A percentile compares a stretch with the other conserved stretches of the same genome.
These are phyloP conservation scores for Aspidapion aeneum DNA, from an alignment of 2,888 invertebrate species.

Conservation along the genomic window DNA sequence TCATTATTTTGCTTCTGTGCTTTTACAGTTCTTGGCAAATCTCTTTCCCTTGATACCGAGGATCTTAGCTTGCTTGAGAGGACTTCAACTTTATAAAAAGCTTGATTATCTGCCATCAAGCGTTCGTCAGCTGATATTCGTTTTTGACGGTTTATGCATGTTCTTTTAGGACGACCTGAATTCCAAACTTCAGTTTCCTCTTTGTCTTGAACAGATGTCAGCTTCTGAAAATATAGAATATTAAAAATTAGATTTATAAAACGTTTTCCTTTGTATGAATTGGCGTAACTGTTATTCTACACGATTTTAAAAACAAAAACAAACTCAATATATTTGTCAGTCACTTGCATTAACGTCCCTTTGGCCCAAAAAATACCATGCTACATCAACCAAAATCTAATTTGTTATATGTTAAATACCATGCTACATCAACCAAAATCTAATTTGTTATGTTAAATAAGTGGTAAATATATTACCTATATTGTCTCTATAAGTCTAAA, in stretches of 20 bases:
- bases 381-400: too few relatives aligned
- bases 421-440: too few relatives aligned
- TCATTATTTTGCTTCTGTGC: slow-evolving; percentile 29
- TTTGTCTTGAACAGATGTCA: slow-evolving; percentile 26
- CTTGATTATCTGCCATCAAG: slow-evolving; percentile 50
- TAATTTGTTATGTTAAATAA: too few relatives aligned
- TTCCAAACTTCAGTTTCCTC: slow-evolving; percentile 40
- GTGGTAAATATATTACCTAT: too few relatives aligned
- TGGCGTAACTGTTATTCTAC: too few relatives aligned
- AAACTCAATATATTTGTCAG: too few relatives aligned
- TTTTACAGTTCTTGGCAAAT: slow-evolving; percentile 20
- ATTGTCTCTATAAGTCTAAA: too few relatives aligned
- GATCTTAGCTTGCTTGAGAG: slow-evolving; percentile 66
- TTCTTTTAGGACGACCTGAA: slow-evolving; percentile 43
- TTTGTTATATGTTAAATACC: too few relatives aligned
- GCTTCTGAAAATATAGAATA: slow-evolving; percentile 30
- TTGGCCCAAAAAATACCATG: too few relatives aligned
- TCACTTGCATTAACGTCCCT: too few relatives aligned
- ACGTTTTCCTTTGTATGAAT: background rate
- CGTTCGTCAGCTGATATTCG: slow-evolving; percentile 52
- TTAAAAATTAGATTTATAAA: slow-evolving; percentile 1
- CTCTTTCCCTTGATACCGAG: slow-evolving; percentile 41
- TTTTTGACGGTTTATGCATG: slow-evolving; percentile 38
- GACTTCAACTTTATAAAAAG: slow-evolving; percentile 71
- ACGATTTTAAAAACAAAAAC: too few relatives aligned